Base-by-base conservation (phyloP, 2,113 vertebrate species). In the Uria lomvia region DNA sequence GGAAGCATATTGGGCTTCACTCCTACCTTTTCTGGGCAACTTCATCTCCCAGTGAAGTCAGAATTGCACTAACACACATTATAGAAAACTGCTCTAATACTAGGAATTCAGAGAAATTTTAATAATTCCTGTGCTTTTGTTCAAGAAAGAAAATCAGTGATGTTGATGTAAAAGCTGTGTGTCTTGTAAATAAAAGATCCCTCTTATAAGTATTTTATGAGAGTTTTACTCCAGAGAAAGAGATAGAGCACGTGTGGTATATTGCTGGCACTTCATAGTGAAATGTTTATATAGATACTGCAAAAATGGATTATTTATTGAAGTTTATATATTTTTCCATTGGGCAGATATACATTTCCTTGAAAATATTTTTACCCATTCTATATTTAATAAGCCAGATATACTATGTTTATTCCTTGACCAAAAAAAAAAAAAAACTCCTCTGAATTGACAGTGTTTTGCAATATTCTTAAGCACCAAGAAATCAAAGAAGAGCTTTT, bases 401-500 rank as follows among this genome's bases (percentile, higher is more conserved):
- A 85, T 62, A 10, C 32, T 82, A 7, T 74, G 23, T 86, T 81
- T 90, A 87, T 92, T 91, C 29, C 50, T 58, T 82, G 47, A 92
- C 30, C 2, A 34, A 63, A 80, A 74, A 76, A 77, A 70, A 70
- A 56, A 32, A 91, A 21, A 12, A 17, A 29, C 23, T 68, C 70
- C n/a, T 70, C 88, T 74, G 78, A 83, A 85, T 91, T 90, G 71
- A 76, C 68, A 59, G 15, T 27, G 17, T 60, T 79, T 92, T 89
- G 38, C 65, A 88, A 60, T 93, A 92, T 89, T 87, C 80, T 81
- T 91, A 92, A 86, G 62, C 72, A 88, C 23, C 27, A 84, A 43
- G 36, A 95, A 95, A 90, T 87, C 93, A 96, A 91, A 95, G 50
- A 84, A 53, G 87, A 95, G 66, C 62, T 92, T 60, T 88, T 72